These are phyloP conservation scores for Brachionus koreanus DNA, from an alignment of 1,140 invertebrate species.

Conservation along the genomic window DNA sequence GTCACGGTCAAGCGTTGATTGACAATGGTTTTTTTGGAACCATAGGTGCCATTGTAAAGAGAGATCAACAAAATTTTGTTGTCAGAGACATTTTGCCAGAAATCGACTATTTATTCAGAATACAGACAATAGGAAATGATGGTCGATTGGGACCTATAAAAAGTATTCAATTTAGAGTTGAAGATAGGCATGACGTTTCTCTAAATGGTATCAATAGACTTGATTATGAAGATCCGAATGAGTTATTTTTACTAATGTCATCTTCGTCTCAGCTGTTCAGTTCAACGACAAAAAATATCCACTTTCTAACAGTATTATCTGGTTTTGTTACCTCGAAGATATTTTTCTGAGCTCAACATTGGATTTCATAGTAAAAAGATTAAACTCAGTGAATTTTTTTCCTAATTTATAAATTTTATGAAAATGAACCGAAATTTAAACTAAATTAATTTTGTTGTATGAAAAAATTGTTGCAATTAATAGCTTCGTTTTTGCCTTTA, in stretches of 20 bases:
- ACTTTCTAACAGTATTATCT: not conserved
- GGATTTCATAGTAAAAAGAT: not conserved
- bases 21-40: not conserved
- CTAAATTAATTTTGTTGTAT: slow-evolving; percentile 17
- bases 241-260: not conserved
- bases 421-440: slow-evolving; percentile 19
- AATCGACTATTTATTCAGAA: slow-evolving; percentile 1
- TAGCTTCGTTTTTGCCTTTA: not conserved
- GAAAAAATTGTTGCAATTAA: not conserved
- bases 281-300: not conserved
- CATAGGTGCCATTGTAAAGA: not conserved
- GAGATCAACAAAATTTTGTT: slow-evolving; percentile 27
- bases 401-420: not conserved
- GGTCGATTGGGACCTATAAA: not conserved
- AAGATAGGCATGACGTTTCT: not conserved
- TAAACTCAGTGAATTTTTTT: slow-evolving; percentile 27
- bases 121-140: slow-evolving; percentile 15
- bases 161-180: not conserved
- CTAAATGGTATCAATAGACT: not conserved
- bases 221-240: slow-evolving; percentile 23
- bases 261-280: not conserved
- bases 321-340: not conserved
- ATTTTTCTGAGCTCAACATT: not conserved
- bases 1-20: not conserved
- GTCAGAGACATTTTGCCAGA: not conserved